Evolutionary conservation across 2,113 vertebrate genomes (phyloP).

Genomic region (Ia io): DNA sequence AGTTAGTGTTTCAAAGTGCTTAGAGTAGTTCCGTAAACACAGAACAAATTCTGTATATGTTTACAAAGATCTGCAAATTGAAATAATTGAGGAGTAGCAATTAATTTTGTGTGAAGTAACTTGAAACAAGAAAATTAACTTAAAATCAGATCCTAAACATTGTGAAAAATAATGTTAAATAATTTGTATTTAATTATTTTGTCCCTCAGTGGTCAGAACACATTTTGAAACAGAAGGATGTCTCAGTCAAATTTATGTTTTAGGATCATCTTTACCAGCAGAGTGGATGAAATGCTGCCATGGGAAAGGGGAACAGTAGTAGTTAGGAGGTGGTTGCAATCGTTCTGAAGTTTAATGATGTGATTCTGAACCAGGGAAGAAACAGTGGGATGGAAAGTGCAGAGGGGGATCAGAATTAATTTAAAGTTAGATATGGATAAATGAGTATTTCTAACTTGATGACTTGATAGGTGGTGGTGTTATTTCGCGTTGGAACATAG

Average conservation of each 20-base stretch:
- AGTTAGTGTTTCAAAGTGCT: background rate
- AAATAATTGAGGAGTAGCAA: background rate
- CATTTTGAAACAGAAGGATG: background rate
- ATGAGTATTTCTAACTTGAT: background rate
- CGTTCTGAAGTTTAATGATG: background rate
- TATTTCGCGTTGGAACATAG: background rate
- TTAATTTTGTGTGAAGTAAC: background rate
- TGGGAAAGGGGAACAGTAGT: background rate
- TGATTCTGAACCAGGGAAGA: background rate
- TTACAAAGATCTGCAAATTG: background rate
- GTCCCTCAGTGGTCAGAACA: background rate
- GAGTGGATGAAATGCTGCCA: background rate
- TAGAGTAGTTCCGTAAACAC: background rate
- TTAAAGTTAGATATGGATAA: background rate
- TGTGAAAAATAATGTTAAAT: background rate
- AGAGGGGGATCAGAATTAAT: background rate
- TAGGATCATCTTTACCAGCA: background rate
- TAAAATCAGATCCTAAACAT: background rate
- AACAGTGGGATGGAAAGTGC: background rate
- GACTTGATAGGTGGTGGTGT: background rate
- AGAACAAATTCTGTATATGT: background rate
- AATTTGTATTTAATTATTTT: slow-evolving; percentile 30
- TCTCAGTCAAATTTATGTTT: background rate
- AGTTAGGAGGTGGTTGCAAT: background rate
- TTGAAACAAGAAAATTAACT: background rate